A percentile compares a stretch with the other conserved stretches of the same genome.
Evolutionary conservation across 1,140 invertebrate species (phyloP).

Genomic region (Drepana arcuata): DNA sequence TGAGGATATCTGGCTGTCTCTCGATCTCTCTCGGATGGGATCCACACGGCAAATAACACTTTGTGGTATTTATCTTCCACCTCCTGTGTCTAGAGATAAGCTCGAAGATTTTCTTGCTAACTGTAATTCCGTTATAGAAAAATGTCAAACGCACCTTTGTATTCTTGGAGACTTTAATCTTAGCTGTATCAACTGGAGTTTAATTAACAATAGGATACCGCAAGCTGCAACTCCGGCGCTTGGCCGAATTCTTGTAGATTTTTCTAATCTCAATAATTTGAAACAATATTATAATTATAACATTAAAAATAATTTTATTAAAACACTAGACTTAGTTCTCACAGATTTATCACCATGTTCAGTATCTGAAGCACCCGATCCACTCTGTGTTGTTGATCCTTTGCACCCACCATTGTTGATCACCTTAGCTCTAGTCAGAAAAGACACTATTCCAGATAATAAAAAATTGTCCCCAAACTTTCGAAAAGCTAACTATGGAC

Average conservation of each 20-base stretch:
- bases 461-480: background rate
- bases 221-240: too few species aligned
- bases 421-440: background rate
- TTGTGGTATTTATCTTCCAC: constrained; percentile 1
- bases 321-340: background rate
- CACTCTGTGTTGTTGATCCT: background rate
- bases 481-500: background rate
- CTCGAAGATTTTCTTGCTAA: background rate
- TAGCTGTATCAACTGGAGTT: background rate
- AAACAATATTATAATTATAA: background rate
- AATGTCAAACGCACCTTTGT: constrained; percentile 6
- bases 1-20: constrained; percentile 10
- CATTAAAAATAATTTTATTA: background rate
- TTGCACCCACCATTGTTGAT: background rate
- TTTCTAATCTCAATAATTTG: background rate
- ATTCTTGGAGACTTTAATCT: constrained; percentile 4
- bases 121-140: background rate
- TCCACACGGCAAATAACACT: background rate
- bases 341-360: background rate
- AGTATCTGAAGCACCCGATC: background rate
- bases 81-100: background rate
- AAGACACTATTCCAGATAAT: background rate
- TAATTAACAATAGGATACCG: background rate
- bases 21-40: too few species aligned
- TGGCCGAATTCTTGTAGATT: background rate